phyloP scores from a whole-genome alignment of 2,113 vertebrate species.

The Lontra canadensis region DNA sequence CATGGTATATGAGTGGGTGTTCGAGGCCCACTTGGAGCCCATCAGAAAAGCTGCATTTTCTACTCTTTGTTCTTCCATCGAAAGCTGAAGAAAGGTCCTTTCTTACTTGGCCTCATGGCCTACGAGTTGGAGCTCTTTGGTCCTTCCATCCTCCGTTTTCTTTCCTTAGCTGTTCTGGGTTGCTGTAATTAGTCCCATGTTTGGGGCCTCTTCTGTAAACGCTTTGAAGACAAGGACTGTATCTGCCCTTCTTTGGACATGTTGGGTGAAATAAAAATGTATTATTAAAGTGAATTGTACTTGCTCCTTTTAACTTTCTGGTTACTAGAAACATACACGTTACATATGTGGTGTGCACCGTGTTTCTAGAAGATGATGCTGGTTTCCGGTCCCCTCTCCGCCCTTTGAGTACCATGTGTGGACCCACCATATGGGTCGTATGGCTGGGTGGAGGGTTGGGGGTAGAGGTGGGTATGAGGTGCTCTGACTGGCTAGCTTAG shows the following conservation, averaged over 20 bases:
- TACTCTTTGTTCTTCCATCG: neutral
- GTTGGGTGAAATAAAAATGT: neutral
- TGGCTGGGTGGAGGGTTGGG: neutral
- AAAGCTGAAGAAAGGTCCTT: neutral
- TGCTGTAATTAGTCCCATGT: neutral
- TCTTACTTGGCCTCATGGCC: neutral
- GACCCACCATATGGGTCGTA: neutral
- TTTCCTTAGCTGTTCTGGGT: neutral
- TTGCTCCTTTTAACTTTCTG: neutral
- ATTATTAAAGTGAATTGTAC: neutral
- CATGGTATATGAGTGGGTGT: neutral
- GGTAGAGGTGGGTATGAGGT: neutral
- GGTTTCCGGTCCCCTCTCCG: neutral
- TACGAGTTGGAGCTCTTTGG: neutral
- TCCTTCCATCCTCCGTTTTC: neutral
- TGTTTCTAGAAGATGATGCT: neutral
- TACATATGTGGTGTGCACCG: neutral
- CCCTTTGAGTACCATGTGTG: neutral
- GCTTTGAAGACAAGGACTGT: neutral
- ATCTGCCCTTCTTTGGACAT: neutral
- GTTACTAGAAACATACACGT: neutral
- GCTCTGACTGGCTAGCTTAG: neutral
- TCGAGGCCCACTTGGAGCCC: neutral
- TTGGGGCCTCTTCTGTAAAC: neutral
- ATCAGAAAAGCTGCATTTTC: neutral